Conservation (phyloP, 2,113 vertebrate species). For the Pterophyllum scalare region DNA sequence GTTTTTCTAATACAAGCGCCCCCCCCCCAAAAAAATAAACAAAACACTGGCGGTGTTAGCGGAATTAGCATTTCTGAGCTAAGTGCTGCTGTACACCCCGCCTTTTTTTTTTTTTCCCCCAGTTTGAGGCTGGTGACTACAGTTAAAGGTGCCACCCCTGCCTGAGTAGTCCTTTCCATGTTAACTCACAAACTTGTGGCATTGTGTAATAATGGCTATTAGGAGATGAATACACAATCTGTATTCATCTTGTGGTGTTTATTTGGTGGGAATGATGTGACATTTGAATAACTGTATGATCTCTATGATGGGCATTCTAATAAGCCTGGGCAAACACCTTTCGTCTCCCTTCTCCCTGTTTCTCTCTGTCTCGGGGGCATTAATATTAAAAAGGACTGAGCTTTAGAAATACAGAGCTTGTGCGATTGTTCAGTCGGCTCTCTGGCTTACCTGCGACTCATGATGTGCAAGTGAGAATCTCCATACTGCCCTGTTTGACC, state of each 20-base stretch:
- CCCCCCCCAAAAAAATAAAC: constrained; percentile 66
- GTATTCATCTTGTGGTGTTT: constrained; percentile 70
- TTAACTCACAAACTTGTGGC: constrained; percentile 52
- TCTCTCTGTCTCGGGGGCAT: constrained; percentile 66
- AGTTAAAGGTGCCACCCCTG: constrained; percentile 19
- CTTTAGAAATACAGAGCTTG: constrained; percentile 60
- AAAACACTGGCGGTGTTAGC: constrained; percentile 47
- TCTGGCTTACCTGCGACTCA: constrained; percentile 63
- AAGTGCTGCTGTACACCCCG: background rate
- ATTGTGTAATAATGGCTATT: constrained; percentile 75
- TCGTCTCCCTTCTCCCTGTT: constrained; percentile 46
- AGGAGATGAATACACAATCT: constrained; percentile 70
- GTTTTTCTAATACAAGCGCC: constrained; percentile 69
- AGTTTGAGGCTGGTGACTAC: constrained; percentile 23
- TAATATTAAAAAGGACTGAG: constrained; percentile 76
- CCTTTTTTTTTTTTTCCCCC: background rate
- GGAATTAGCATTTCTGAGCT: constrained; percentile 58
- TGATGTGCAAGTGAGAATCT: constrained; percentile 75
- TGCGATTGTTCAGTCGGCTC: constrained; percentile 52
- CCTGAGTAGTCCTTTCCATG: constrained; percentile 26
- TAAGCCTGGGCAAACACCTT: constrained; percentile 75
- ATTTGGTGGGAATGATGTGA: constrained; percentile 76
- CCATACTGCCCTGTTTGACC: constrained; percentile 71
- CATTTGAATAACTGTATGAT: constrained; percentile 77
- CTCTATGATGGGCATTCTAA: constrained; percentile 76